Evolutionary conservation across 2,113 vertebrate species (phyloP), one percentile per base, ranked within the genome.

Genomic region (Anhinga rufa): DNA sequence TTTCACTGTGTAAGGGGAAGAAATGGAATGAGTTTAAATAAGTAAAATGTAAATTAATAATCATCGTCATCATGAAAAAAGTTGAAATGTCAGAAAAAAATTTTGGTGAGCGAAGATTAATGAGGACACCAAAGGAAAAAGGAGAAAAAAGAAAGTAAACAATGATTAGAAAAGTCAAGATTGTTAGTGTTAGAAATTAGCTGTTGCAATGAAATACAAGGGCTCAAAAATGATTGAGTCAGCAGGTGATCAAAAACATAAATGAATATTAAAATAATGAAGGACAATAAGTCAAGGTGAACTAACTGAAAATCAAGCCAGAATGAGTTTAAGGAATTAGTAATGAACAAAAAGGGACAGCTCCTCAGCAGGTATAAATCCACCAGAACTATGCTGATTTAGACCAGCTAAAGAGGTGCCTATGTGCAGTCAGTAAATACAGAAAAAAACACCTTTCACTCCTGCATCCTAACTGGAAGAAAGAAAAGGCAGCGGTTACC

Each of bases 231-330:
- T 94, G 81, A 97, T 92, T 96, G 88, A 97, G 89, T 83, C 96
- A 97, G 96, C 94, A 96, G 96, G 95, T 93, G 92, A 94, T 88
- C 90, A 94, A 96, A 96, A 95, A 4, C 48, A 83, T 90, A 96
- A 96, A 96, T 94, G 75, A 96, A 96, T 96, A 95, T 94, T 95
- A 93, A 96, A 96, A 92, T 96, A 96, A 93, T 81, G 85, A 97
- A 96, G 92, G 90, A 94, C 94, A 96, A 77, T 88, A 97, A 96
- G 94, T 95, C 94, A 96, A 97, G 93, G 95, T 96, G 96, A 96
- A 96, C 85, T 96, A 90, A 95, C 82, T 92, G 85, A 93, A 95
- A 96, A 97, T 96, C 90, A 96, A 94, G 92, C 38, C 68, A 90
- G 85, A 95, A 77, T 51, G 71, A 96, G 79, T 96, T 94, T 92